phyloP scores from a whole-genome alignment of 64 coral and sea anemone genomes.

The Anthopleura sola region DNA sequence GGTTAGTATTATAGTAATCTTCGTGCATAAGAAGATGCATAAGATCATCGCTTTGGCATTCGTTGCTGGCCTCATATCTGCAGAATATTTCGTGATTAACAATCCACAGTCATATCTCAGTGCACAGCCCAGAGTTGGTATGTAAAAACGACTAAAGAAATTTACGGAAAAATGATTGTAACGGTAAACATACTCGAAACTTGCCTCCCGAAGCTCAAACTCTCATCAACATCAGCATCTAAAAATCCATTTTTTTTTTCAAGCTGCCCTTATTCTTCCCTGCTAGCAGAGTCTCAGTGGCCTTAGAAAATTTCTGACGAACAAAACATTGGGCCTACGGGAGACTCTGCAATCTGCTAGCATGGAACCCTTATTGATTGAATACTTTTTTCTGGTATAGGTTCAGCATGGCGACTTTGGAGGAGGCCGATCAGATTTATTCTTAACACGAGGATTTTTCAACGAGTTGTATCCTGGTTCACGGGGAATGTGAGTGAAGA shows the following conservation, averaged over 20 bases:
- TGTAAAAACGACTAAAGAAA: not conserved
- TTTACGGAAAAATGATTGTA: not conserved
- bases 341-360: too few species aligned
- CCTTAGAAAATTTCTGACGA: too few species aligned
- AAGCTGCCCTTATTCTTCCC: not conserved
- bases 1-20: too few species aligned
- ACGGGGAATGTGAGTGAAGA: not conserved
- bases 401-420: not conserved
- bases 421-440: not conserved
- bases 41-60: not conserved
- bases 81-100: not conserved
- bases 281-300: too few species aligned
- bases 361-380: too few species aligned
- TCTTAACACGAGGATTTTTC: not conserved
- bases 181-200: not conserved
- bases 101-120: not conserved
- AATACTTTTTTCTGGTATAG: not conserved
- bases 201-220: too few species aligned
- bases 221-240: too few species aligned
- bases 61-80: not conserved
- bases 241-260: too few species aligned
- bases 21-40: too few species aligned
- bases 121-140: not conserved
- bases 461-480: not conserved
- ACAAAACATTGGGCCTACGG: too few species aligned